phyloP scores from a whole-genome alignment of 2,888 invertebrate genomes.

The Diarsia dahlii region DNA sequence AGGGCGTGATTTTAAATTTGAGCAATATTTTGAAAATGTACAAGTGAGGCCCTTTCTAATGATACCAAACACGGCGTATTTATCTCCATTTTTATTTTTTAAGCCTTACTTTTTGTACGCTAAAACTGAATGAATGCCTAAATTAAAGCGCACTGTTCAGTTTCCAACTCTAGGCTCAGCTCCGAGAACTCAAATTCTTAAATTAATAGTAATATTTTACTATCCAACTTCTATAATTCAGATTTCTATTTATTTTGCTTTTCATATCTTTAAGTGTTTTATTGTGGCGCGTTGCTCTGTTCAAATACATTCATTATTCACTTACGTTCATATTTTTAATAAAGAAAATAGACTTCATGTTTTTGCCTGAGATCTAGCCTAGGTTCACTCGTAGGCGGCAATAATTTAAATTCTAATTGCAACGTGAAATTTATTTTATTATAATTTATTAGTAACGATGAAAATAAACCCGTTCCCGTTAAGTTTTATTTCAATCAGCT shows the following conservation, averaged over 20 bases:
- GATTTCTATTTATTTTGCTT: constrained; percentile 23
- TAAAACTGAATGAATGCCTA: too few relatives aligned
- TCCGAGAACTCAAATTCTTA: too few relatives aligned
- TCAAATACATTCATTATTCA: constrained; percentile 35
- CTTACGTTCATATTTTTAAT: constrained; percentile 16
- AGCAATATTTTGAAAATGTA: too few relatives aligned
- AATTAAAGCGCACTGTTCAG: too few relatives aligned
- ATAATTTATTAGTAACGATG: constrained; percentile 40
- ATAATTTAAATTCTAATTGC: constrained; percentile 53
- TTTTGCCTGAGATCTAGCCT: constrained; percentile 3
- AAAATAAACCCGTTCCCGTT: constrained; percentile 49
- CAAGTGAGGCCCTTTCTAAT: too few relatives aligned
- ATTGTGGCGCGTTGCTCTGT: constrained; percentile 17
- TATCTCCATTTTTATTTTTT: too few relatives aligned
- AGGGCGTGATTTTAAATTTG: too few relatives aligned
- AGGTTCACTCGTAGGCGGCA: constrained; percentile 14
- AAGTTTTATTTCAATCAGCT: constrained; percentile 60
- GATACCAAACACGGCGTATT: too few relatives aligned
- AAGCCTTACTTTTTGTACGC: too few relatives aligned
- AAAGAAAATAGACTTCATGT: constrained; percentile 6
- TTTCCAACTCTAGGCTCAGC: too few relatives aligned
- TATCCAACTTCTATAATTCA: too few relatives aligned
- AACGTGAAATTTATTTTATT: constrained; percentile 48
- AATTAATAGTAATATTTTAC: too few relatives aligned
- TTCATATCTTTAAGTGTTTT: constrained; percentile 13